Percentiles rank a stretch among this genome's conserved stretches.
Conservation (phyloP, 2,797 vertebrate species). For the Falco columbarius region DNA sequence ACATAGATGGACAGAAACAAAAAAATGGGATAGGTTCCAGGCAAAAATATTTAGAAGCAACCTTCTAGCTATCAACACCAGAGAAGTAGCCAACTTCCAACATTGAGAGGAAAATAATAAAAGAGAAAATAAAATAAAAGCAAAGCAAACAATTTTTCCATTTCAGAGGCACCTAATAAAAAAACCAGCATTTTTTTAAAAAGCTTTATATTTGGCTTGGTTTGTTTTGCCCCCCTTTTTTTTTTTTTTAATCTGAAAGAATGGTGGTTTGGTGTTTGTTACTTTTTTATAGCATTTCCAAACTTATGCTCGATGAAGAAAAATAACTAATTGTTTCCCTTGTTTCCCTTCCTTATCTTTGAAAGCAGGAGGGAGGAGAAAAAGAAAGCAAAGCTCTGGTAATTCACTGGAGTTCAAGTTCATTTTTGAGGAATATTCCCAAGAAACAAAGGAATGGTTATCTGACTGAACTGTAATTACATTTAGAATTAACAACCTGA, state of each 20-base stretch:
- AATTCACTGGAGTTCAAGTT: neutral
- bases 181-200: fast-evolving
- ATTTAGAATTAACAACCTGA: neutral
- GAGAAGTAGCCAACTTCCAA: neutral
- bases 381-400: neutral
- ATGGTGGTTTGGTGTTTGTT: neutral
- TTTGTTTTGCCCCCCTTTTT: too few relatives aligned
- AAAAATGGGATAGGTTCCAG: neutral
- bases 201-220: too few relatives aligned
- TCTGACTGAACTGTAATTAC: neutral
- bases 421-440: neutral
- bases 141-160: neutral
- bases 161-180: neutral
- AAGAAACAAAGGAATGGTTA: neutral
- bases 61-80: neutral
- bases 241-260: neutral
- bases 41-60: neutral
- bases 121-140: neutral
- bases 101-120: neutral
- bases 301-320: neutral
- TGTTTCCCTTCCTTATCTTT: neutral
- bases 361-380: neutral
- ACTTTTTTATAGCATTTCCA: neutral
- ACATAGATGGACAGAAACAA: neutral
- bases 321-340: neutral